Evolutionary conservation across 2,113 vertebrate species (phyloP).

Genomic region (Megalops atlanticus): DNA sequence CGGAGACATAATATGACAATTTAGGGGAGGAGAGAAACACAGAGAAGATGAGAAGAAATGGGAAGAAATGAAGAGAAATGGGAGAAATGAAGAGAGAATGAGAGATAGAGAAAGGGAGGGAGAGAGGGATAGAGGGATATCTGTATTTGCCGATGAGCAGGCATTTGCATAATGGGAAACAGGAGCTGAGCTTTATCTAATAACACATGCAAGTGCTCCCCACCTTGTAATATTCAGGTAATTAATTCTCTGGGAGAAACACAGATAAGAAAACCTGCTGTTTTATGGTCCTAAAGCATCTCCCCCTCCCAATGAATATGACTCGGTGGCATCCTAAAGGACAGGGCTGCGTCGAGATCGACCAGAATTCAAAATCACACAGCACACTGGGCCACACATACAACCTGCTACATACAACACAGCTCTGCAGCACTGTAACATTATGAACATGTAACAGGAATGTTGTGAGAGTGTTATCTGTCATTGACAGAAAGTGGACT

Average conservation of each 20-base stretch:
- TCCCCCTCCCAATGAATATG: neutral
- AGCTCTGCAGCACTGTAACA: neutral
- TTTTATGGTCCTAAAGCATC: neutral
- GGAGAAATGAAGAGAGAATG: too few species aligned
- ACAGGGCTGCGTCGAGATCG: too few species aligned
- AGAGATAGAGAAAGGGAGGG: too few species aligned
- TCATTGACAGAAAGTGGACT: too few species aligned
- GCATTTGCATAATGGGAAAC: constrained; percentile 31
- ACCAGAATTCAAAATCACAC: too few species aligned
- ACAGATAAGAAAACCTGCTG: constrained; percentile 5
- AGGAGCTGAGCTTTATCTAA: constrained; percentile 26
- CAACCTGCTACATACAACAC: too few species aligned
- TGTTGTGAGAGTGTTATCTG: neutral
- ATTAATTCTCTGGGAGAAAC: constrained; percentile 24
- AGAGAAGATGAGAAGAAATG: too few species aligned
- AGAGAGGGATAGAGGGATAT: too few species aligned
- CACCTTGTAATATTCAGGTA: constrained; percentile 16
- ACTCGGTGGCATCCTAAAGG: neutral
- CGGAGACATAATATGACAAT: constrained; percentile 15
- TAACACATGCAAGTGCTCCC: constrained; percentile 3
- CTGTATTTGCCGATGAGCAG: neutral
- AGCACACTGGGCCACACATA: too few species aligned
- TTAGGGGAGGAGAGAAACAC: neutral
- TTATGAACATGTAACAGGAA: neutral
- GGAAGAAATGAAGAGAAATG: neutral